Evolutionary conservation across 2,888 invertebrate species (phyloP), one percentile per base, ranked within the genome.

Genomic region (Actias luna): DNA sequence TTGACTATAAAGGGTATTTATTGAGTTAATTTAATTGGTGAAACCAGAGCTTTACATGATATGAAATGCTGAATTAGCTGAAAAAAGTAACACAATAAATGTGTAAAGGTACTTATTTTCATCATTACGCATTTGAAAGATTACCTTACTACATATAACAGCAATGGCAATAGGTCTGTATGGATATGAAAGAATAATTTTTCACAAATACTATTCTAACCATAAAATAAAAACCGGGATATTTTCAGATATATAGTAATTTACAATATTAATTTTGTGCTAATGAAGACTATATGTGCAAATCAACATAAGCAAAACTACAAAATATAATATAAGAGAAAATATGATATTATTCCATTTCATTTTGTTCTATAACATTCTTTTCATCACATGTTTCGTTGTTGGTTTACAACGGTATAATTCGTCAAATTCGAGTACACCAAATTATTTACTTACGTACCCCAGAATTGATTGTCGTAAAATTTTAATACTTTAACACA

Each of bases 361-460:
- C 18, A n/a, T 39, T 4, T 39, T 39, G n/a, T n/a, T n/a, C n/a
- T 2, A n/a, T 39, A 59, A 27, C 29, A 31, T 46, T 27, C n/a
- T 35, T 42, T n/a, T 42, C 36, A 25, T 7, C 22, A 14, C 14
- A 39, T 39, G 16, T 31, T 29, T 59, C 42, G 8, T 22, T 50
- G 14, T 60, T 52, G 52, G 52, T 16, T 16, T n/a, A 5, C 16
- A 58, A 62, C 58, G 57, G 58, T 58, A 22, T 7, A 55, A 16
- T 42, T 50, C 60, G 35, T 64, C 55, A 35, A 64, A 50, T 36
- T 63, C 55, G 50, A 55, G 52, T 63, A 63, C 29, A 31, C 42
- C 50, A 39, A 29, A 7, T 39, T 57, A 55, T 63, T 63, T 59
- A 46, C 59, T 55, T 55, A 39, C 39, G 55, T 39, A 60, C 63